Conservation (phyloP, 2,113 vertebrate species). For the Tachysurus vachellii region DNA sequence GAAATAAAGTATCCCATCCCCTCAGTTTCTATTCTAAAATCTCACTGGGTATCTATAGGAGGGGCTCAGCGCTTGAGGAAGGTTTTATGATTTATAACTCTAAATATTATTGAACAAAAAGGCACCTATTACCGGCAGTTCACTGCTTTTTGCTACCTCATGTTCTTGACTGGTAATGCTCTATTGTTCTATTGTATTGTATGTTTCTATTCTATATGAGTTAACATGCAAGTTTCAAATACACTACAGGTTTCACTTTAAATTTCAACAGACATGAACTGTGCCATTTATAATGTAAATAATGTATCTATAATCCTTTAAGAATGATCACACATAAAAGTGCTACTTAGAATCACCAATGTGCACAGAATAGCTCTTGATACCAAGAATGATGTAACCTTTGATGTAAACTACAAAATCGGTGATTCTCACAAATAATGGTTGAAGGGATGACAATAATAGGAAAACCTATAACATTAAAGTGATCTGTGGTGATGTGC, state of each 20-base stretch:
- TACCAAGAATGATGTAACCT: neutral
- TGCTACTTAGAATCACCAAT: neutral
- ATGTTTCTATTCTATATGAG: neutral
- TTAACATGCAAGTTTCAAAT: neutral
- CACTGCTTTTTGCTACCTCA: neutral
- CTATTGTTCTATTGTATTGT: too few relatives aligned
- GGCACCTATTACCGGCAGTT: neutral
- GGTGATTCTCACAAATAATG: neutral
- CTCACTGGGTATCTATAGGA: neutral
- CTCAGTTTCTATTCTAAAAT: neutral
- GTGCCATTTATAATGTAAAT: neutral
- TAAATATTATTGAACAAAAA: neutral
- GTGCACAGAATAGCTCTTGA: neutral
- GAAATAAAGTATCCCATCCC: neutral
- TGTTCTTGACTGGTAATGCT: neutral
- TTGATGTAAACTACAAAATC: neutral
- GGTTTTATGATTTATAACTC: neutral
- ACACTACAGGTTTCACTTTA: too few relatives aligned
- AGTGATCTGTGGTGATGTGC: neutral
- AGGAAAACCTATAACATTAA: neutral
- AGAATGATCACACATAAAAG: neutral
- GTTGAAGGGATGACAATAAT: neutral
- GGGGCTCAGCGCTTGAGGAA: neutral
- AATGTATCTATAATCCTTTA: neutral
- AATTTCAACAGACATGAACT: neutral